Evolutionary conservation across 53 echinoderm and acorn worm genomes (phyloP), one percentile per base, ranked within the genome.

Genomic region (Patiria pectinifera): DNA sequence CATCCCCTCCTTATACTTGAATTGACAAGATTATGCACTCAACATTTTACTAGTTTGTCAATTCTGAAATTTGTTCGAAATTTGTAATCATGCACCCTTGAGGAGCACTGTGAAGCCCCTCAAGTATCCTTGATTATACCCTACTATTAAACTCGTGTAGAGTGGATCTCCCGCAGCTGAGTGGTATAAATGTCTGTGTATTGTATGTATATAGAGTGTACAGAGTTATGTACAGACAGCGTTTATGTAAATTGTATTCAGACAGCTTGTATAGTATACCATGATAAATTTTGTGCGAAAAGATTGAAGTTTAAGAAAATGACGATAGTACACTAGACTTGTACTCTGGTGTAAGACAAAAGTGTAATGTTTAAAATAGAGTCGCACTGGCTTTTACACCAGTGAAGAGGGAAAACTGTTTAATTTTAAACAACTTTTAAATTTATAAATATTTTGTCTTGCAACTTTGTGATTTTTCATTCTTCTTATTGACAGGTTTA

Each of bases 191-290:
- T 24, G 66, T 43, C 66, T 84, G 84, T 63, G 16, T 66, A 15
- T 19, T 53, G 24, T 84, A 66, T 84, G 84, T 84, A 84, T 63
- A 84, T 84, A 84, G 8, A 62, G 6, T 84, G 84, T 84, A 84
- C 66, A 84, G 23, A 79, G 12, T 84, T 46, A 25, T 48, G 48
- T 82, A 84, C 66, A 84, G 21, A 90, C 53, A 53, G 53, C 63
- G 79, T 90, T 24, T 90, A 90, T 90, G 90, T 90, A 90, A 80
- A 90, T 80, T 90, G 90, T 90, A 90, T 80, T 90, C 90, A 90
- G 43, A 80, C 84, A 62, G 48, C 43, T 63, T 84, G 83, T 83
- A 83, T 61, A 62, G 26, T 60, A 83, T 61, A 60, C 44, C 35
- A 10, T 24, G 23, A 49, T n/a, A 62, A 63, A 63, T 59, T 63